Conservation (phyloP, 2,113 vertebrate genomes). For the Heteronetta atricapilla region DNA sequence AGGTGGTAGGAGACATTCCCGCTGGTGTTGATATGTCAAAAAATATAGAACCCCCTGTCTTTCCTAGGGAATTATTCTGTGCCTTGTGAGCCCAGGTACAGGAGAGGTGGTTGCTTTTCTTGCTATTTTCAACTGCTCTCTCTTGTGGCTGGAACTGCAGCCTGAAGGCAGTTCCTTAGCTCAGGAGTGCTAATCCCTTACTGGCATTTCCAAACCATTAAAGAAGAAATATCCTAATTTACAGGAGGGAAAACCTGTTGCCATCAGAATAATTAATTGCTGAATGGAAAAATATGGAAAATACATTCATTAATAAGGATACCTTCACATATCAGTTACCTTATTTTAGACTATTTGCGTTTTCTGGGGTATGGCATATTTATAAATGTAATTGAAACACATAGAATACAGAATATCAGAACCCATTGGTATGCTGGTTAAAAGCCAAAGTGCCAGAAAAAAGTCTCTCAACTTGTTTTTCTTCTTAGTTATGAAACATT, state of each 20-base stretch:
- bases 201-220: conserved; percentile 41
- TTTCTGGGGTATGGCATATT: conserved; percentile 13
- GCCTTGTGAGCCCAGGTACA: neutral
- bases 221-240: conserved; percentile 55
- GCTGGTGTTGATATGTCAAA: neutral
- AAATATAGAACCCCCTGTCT: neutral
- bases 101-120: neutral
- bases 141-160: conserved; percentile 8
- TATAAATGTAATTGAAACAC: conserved; percentile 34
- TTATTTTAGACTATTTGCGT: conserved; percentile 31
- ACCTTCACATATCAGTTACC: conserved; percentile 21
- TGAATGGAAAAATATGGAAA: conserved; percentile 42
- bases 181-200: conserved; percentile 20
- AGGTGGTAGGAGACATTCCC: neutral
- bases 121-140: conserved; percentile 8
- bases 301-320: conserved; percentile 7
- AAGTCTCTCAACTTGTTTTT: neutral
- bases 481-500: neutral
- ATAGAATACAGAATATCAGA: neutral
- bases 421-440: neutral
- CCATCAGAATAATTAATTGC: conserved; percentile 33
- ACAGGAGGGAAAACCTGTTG: neutral
- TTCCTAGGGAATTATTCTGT: neutral
- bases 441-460: neutral
- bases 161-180: conserved; percentile 14